Conservation (phyloP, 2,797 vertebrate species). For the Stomatorhinus walkeri region DNA sequence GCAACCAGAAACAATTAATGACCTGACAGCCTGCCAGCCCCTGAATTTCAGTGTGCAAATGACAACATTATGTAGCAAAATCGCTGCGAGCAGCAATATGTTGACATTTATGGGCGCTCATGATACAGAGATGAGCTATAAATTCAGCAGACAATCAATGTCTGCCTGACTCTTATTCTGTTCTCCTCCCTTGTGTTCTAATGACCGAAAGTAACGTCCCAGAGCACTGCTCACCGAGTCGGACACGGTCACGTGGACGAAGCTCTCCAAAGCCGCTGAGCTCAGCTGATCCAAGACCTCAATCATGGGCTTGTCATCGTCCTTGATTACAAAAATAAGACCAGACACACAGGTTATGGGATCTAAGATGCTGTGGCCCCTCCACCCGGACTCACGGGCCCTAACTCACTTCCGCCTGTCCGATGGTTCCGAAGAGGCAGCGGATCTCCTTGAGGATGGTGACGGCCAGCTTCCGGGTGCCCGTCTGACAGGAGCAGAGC, state of each 20-base stretch:
- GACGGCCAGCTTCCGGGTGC: slow-evolving; percentile 89
- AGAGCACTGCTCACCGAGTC: slow-evolving; percentile 76
- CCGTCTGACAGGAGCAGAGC: slow-evolving; percentile 91
- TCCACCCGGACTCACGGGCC: not conserved
- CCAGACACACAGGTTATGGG: not conserved
- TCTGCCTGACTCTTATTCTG: not conserved
- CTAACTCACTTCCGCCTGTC: slow-evolving; percentile 84
- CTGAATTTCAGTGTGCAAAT: not conserved
- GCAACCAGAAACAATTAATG: not conserved
- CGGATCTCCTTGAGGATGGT: slow-evolving; percentile 89
- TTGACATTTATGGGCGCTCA: not conserved
- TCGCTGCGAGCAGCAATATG: not conserved
- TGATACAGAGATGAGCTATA: not conserved
- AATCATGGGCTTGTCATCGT: slow-evolving; percentile 97
- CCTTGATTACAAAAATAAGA: slow-evolving; percentile 55
- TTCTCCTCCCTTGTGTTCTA: not conserved
- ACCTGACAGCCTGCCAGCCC: not conserved
- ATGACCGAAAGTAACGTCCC: not conserved
- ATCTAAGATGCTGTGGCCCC: not conserved
- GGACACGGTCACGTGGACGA: slow-evolving; percentile 89
- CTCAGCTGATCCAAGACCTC: slow-evolving; percentile 98
- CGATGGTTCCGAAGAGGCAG: slow-evolving; percentile 82
- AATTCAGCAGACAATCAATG: not conserved
- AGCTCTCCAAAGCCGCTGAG: slow-evolving; percentile 90
- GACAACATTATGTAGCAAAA: not conserved